These are phyloP conservation scores for Microplitis mediator DNA, from an alignment of 1,140 invertebrate species.

Conservation along the genomic window DNA sequence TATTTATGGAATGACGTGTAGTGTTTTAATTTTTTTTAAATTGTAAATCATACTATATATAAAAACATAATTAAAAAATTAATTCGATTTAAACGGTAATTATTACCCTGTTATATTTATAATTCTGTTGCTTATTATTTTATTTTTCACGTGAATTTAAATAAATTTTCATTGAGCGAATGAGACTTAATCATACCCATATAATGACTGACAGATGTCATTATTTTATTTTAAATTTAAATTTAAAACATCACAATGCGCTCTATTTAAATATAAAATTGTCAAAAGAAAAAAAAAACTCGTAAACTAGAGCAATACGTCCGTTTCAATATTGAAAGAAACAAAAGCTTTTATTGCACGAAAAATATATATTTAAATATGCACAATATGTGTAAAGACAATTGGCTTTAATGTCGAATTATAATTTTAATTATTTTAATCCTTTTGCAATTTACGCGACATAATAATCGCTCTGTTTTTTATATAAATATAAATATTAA, in stretches of 20 bases:
- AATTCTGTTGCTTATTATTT: neutral
- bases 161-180: neutral
- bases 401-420: neutral
- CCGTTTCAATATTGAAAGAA: slow-evolving; percentile 6
- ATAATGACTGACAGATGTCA: neutral
- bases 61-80: neutral
- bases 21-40: slow-evolving; percentile 19
- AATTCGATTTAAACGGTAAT: neutral
- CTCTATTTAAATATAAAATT: slow-evolving; percentile 1
- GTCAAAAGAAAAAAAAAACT: no score
- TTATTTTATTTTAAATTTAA: neutral
- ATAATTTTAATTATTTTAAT: slow-evolving; percentile 19
- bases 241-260: neutral
- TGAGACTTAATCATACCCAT: slow-evolving; percentile 6
- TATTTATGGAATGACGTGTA: slow-evolving; percentile 11
- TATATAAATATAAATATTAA: slow-evolving; percentile 47
- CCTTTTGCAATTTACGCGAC: neutral
- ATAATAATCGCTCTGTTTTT: slow-evolving; percentile 39
- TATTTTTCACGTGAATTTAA: neutral
- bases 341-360: slow-evolving; percentile 19
- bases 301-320: neutral
- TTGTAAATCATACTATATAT: slow-evolving; percentile 4
- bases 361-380: slow-evolving; percentile 24
- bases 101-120: neutral
- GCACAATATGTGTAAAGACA: slow-evolving; percentile 20